Conservation (phyloP, 2,888 invertebrate species). For the Neelides folsomi region DNA sequence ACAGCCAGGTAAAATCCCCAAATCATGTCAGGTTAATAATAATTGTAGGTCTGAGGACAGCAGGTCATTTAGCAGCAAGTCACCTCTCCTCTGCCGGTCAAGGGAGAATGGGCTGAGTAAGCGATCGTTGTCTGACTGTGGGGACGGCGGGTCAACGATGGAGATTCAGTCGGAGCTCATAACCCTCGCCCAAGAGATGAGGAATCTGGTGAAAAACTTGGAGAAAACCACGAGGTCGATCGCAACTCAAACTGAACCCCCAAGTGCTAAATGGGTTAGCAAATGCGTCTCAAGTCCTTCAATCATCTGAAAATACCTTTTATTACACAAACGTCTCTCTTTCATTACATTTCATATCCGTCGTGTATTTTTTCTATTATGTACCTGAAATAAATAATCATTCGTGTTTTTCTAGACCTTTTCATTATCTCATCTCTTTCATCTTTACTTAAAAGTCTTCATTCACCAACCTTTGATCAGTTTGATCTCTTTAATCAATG, state of each 20-base stretch:
- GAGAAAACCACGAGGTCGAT: slow-evolving; percentile 26
- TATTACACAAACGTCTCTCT: neutral
- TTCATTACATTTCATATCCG: slow-evolving; percentile 6
- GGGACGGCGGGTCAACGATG: slow-evolving; percentile 25
- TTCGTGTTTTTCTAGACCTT: neutral
- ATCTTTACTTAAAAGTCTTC: too few relatives aligned
- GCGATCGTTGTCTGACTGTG: slow-evolving; percentile 30
- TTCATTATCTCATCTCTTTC: slow-evolving; percentile 6
- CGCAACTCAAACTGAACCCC: slow-evolving; percentile 30
- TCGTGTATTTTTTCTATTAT: slow-evolving; percentile 26
- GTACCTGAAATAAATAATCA: slow-evolving; percentile 20
- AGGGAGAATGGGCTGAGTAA: slow-evolving; percentile 33
- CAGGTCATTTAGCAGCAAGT: slow-evolving; percentile 33
- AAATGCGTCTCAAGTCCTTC: slow-evolving; percentile 33
- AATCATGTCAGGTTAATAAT: slow-evolving; percentile 11
- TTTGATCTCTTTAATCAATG: too few relatives aligned
- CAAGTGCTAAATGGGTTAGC: slow-evolving; percentile 2
- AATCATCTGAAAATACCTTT: slow-evolving; percentile 18
- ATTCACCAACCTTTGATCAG: too few relatives aligned
- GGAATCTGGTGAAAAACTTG: slow-evolving; percentile 31
- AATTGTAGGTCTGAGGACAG: slow-evolving; percentile 28
- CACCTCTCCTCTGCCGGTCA: slow-evolving; percentile 26
- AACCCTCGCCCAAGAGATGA: slow-evolving; percentile 32
- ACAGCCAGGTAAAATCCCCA: slow-evolving; percentile 23
- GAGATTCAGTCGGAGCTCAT: slow-evolving; percentile 33